Evolutionary conservation across 1,140 invertebrate genomes (phyloP).

Genomic region (Pseudomyrmex dendroicus): DNA sequence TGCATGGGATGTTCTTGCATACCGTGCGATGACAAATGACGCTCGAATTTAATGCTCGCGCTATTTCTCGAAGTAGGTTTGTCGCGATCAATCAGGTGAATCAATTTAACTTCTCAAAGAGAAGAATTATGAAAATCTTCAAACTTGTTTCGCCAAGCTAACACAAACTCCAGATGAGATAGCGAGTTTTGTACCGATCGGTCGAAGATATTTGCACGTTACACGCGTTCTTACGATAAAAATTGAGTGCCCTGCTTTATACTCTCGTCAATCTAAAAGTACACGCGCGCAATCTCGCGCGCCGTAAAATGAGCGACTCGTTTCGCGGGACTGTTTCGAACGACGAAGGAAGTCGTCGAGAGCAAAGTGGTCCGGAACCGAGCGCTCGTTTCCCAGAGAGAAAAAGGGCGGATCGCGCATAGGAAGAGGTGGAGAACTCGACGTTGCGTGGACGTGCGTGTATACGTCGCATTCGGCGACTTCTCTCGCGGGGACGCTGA

Average conservation of each 20-base stretch:
- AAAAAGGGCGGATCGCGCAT: conserved; percentile 15
- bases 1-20: conserved; percentile 27
- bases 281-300: conserved; percentile 6
- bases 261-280: background rate
- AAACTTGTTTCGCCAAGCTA: too few species aligned
- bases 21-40: background rate
- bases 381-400: conserved; percentile 23
- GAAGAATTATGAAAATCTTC: background rate
- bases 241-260: too few species aligned
- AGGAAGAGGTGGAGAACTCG: conserved; percentile 53
- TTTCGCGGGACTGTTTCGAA: background rate
- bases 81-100: background rate
- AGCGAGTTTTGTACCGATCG: background rate
- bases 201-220: background rate
- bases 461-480: conserved; percentile 17
- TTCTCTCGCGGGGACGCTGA: conserved; percentile 72
- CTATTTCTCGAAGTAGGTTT: background rate
- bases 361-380: conserved; percentile 50
- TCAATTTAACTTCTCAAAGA: background rate
- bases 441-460: conserved; percentile 28
- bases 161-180: background rate
- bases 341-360: conserved; percentile 23
- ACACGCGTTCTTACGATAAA: background rate
- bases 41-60: conserved; percentile 22
- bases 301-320: conserved; percentile 10